phyloP scores from a whole-genome alignment of 1,140 invertebrate species.

The Metopolophium dirhodum region DNA sequence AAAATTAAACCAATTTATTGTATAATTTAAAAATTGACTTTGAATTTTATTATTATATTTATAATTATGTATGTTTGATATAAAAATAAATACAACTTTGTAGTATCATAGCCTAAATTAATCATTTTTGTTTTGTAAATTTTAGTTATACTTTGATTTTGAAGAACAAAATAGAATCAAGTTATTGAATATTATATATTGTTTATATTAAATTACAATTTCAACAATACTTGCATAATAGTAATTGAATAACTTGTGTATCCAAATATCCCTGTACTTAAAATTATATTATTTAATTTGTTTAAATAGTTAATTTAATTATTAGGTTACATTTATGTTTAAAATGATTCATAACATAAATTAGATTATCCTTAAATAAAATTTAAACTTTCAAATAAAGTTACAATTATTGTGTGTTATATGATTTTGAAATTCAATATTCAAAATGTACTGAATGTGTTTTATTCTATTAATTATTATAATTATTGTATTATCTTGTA shows the following conservation, averaged over 20 bases:
- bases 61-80: not conserved
- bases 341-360: not conserved
- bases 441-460: not conserved
- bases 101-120: not conserved
- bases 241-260: not conserved
- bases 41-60: constrained; percentile 2
- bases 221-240: too few relatives aligned
- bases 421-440: constrained; percentile 1
- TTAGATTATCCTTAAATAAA: not conserved
- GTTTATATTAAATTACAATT: too few relatives aligned
- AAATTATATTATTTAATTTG: not conserved
- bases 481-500: too few relatives aligned
- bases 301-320: not conserved
- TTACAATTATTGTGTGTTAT: not conserved
- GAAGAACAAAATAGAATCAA: not conserved
- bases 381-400: not conserved
- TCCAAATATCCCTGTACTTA: not conserved
- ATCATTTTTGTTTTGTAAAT: not conserved
- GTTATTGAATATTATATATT: not conserved
- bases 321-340: not conserved
- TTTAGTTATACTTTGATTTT: not conserved
- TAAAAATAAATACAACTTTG: constrained; percentile 16
- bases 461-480: not conserved
- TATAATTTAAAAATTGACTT: constrained; percentile 19
- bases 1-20: not conserved